Evolutionary conservation across 2,113 vertebrate genomes (phyloP), one percentile per base, ranked within the genome.

Genomic region (Suncus etruscus): DNA sequence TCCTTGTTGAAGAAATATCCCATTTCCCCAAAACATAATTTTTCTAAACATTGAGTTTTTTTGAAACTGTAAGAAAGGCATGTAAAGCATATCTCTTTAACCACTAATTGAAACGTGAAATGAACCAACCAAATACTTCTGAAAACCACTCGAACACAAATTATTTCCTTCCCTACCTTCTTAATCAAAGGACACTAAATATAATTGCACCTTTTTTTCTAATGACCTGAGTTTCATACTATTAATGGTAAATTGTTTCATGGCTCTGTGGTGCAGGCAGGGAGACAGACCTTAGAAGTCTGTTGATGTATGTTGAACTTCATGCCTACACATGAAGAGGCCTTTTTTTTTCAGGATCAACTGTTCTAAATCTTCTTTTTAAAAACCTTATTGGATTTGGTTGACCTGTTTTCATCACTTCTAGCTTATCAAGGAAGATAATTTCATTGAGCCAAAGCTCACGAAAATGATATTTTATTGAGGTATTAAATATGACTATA

Each of bases 21-120:
- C 32, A 27, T 82, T 84, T 4, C 32, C 27, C 25, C 24, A 16
- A 66, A 83, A 90, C 91, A 24, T 9, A 20, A 20, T 2, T 27
- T 83, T 27, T 91, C 69, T n/a, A 14, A 72, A 83, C 10, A 24
- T 31, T 3, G 25, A 65, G 1, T 69, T 58, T 90, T 39, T 79
- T 58, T 90, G 11, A 72, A 65, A 80, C 6, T 32, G 18, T 81
- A 61, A 72, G 12, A 24, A 39, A 29, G 20, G 4, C n/a, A 16
- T 87, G 82, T 79, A 70, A 63, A 85, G 32, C 22, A 58, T 83
- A 32, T 0, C 12, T 85, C 27, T 91, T 89, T 63, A 92, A 81
- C 22, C 47, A 91, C 22, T 3, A 83, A 90, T 76, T 87, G 75
- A 80, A 92, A 94, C 48, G 81, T 7, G 92, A 92, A 91, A 91